Evolutionary conservation across 1,140 invertebrate species (phyloP), one percentile per base, ranked within the genome.

Genomic region (Sminthurinus signatus): DNA sequence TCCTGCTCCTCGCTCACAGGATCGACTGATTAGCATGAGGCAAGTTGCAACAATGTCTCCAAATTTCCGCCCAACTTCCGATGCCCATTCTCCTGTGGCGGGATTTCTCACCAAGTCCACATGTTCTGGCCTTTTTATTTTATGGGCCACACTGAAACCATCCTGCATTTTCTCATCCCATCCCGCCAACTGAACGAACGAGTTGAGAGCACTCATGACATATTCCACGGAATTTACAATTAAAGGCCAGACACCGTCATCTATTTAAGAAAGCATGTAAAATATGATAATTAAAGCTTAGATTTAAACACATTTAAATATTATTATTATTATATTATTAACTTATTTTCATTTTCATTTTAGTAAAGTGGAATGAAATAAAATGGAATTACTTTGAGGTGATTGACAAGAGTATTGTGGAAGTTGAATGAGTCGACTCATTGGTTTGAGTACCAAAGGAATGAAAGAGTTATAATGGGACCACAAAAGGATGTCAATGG

Each of bases 131-230:
- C 69, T 12, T 42, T 71, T 71, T 0, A 71, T 44, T 57, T 32
- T 55, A 21, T n/a, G 31, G 1, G 63, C 54, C 12, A 54, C 55
- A 28, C 46, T 55, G 32, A 65, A 65, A 8, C 58, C 55, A 29
- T 43, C 46, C 32, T 46, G 32, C 60, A 71, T 67, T 36, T 71
- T 68, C 36, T 68, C 65, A 52, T 71, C 69, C 69, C 69, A 71
- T 19, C 39, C 63, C n/a, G 51, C 51, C 56, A 68, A 42, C 8
- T 68, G 48, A 10, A 52, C 46, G 55, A 71, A 68, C 1, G 69
- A 65, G 25, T 66, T 27, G 21, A 71, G 15, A 2, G 28, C 8
- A 27, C 23, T 29, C 19, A 15, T 25, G 27, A 52, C 8, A 52
- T 5, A 23, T 10, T 52, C 50, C 50, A 52, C 10, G 3, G 50